Evolutionary conservation across 2,888 invertebrate genomes (phyloP), one percentile per base, ranked within the genome.

Genomic region (Philopedon plagiatum): DNA sequence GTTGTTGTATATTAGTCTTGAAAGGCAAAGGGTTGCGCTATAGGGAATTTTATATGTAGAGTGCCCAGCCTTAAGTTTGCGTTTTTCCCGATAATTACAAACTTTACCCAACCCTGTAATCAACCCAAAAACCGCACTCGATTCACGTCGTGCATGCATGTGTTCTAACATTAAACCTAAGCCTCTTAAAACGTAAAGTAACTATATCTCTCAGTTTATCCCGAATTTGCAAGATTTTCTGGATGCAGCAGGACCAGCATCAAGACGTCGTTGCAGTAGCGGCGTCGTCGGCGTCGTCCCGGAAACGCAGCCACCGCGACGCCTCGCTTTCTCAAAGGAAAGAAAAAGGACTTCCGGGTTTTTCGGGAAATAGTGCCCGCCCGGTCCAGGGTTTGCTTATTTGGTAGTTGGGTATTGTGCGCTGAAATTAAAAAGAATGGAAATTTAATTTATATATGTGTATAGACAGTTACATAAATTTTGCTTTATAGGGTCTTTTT

Each of bases 151-250:
- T n/a, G n/a, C n/a, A n/a, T n/a, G n/a, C n/a, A n/a, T n/a, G n/a
- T n/a, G n/a, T n/a, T n/a, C n/a, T n/a, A n/a, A n/a, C n/a, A n/a
- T n/a, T n/a, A n/a, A 67, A 68, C 23, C 19, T 13, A 46, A 66
- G 58, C 61, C 68, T 51, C 61, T 68, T 68, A 69, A 69, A 69
- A 69, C 62, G 68, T 69, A 56, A 69, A 69, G 44, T 44, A 61
- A 69, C 41, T 62, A 54, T 56, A 56, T 69, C 41, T 69, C 51
- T 44, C 56, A 44, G 68, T 69, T n/a, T 69, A 69, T 62, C 62
- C 68, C 56, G 68, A 62, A 69, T 69, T 69, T 69, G 68, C 68
- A 62, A 69, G 68, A 62, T 62, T 69, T 60, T 69, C 64, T 60
- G 65, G 65, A 71, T 71, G 71, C 71, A 70, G 56, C 56, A 23